A percentile compares a stretch with the other conserved stretches of the same genome.
Evolutionary conservation across 2,113 vertebrate species (phyloP).

Genomic region (Callionymus lyra): DNA sequence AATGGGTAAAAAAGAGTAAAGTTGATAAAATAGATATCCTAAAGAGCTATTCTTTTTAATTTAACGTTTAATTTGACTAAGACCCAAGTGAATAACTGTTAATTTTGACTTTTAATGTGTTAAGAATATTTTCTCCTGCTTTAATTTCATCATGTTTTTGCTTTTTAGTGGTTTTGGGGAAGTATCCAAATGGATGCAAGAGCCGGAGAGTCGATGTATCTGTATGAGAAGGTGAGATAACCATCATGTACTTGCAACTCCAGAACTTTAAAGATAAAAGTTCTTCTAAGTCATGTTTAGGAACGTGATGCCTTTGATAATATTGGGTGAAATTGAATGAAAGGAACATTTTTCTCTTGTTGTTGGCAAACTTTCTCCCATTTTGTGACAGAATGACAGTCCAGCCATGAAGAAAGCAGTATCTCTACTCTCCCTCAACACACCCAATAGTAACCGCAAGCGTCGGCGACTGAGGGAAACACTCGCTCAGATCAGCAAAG

Average conservation of each 20-base stretch:
- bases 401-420: conserved; percentile 92
- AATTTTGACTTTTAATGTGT: no score
- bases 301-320: neutral
- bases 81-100: no score
- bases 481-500: conserved; percentile 84
- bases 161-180: conserved; percentile 93
- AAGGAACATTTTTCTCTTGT: neutral
- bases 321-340: neutral
- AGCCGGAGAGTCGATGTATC: conserved; percentile 93
- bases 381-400: conserved; percentile 71
- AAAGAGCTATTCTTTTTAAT: no score
- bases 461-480: conserved; percentile 85
- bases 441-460: conserved; percentile 89
- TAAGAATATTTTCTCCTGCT: neutral
- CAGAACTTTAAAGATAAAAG: neutral
- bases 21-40: no score
- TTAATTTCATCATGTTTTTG: neutral
- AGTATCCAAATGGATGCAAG: conserved; percentile 98
- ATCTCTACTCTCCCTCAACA: conserved; percentile 85
- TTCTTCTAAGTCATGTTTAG: neutral
- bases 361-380: neutral
- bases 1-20: no score
- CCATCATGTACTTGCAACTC: neutral
- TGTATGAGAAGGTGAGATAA: conserved; percentile 83
- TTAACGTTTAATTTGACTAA: no score